These are phyloP conservation scores for Epiblema foenella DNA, from an alignment of 2,888 invertebrate species.

Conservation along the genomic window DNA sequence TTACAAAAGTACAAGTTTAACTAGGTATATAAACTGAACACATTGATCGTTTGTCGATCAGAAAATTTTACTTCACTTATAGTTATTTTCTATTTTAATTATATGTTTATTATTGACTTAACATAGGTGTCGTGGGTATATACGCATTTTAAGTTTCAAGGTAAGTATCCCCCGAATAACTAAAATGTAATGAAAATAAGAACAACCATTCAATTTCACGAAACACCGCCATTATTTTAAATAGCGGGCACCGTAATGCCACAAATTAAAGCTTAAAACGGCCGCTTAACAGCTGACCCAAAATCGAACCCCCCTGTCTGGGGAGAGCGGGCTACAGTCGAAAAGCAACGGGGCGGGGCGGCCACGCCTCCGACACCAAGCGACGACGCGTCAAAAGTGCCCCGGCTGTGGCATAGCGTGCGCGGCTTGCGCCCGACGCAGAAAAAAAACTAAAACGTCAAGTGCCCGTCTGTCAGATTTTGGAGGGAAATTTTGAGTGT, in stretches of 20 bases:
- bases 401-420: constrained; percentile 68
- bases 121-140: neutral
- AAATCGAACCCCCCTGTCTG: constrained; percentile 76
- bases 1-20: too few species aligned
- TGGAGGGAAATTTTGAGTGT: constrained; percentile 43
- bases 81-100: too few species aligned
- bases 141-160: neutral
- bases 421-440: constrained; percentile 60
- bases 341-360: constrained; percentile 82
- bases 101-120: too few species aligned
- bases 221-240: constrained; percentile 79
- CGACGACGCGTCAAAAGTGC: constrained; percentile 79
- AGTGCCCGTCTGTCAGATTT: constrained; percentile 41
- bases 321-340: constrained; percentile 56
- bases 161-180: neutral
- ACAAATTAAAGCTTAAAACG: constrained; percentile 85
- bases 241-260: constrained; percentile 78
- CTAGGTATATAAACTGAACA: too few species aligned
- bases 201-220: constrained; percentile 67
- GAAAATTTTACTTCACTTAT: too few species aligned
- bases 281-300: constrained; percentile 84
- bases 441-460: constrained; percentile 45
- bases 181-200: constrained; percentile 59
- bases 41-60: too few species aligned
- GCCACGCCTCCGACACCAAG: constrained; percentile 75